These are phyloP conservation scores for Lutraria rhynchaena DNA, from an alignment of 1,140 invertebrate species.

Conservation along the genomic window DNA sequence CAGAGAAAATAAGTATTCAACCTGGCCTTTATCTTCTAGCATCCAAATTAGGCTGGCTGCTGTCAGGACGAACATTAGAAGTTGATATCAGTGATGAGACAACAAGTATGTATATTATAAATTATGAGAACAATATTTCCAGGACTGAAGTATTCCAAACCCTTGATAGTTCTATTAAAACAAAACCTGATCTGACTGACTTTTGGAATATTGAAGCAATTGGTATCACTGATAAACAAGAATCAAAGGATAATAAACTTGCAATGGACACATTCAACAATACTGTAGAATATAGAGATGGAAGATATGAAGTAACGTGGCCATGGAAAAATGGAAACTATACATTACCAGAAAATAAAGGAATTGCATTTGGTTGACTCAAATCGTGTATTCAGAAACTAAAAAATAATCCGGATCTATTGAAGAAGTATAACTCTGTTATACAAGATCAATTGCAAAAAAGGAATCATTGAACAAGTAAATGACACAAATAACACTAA, in stretches of 20 bases:
- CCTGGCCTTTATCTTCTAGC: conserved; percentile 6
- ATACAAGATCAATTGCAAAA: not conserved
- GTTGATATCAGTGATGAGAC: not conserved
- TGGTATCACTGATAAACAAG: not conserved
- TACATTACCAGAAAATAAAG: conserved; percentile 2
- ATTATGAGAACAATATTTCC: not conserved
- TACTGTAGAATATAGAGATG: not conserved
- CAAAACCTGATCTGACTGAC: not conserved
- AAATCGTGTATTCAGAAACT: not conserved
- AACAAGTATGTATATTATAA: conserved; percentile 2
- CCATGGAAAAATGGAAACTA: not conserved
- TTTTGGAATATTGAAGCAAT: conserved; percentile 8
- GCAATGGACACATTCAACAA: conserved; percentile 2
- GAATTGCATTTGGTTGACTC: not conserved
- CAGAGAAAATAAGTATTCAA: conserved; percentile 5
- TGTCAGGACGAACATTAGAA: not conserved
- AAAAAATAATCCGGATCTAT: not conserved
- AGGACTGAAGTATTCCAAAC: not conserved
- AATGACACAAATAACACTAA: not conserved
- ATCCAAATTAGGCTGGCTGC: conserved; percentile 20
- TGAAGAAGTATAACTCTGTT: not conserved
- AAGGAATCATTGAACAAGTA: not conserved
- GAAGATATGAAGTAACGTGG: not conserved
- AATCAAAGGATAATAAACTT: not conserved
- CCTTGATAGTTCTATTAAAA: not conserved